phyloP scores from a whole-genome alignment of 2,888 invertebrate genomes.

The Drosophila siamana region DNA sequence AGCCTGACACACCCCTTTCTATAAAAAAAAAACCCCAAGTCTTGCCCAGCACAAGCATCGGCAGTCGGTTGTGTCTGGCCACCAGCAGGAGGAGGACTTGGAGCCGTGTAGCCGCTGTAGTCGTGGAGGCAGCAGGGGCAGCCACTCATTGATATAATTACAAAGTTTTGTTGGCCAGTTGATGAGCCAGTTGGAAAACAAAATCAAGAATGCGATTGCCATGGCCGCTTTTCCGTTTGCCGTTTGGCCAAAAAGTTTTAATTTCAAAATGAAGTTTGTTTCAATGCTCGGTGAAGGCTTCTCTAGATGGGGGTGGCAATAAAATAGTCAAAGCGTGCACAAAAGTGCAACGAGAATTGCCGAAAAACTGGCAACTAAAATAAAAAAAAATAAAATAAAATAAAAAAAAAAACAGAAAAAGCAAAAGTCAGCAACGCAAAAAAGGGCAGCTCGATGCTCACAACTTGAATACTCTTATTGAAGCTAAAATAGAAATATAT shows the following conservation, averaged over 20 bases:
- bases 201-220: conserved; percentile 76
- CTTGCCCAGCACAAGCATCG: conserved; percentile 1
- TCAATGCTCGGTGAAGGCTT: conserved; percentile 34
- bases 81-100: background rate
- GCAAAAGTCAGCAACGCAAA: conserved; percentile 20
- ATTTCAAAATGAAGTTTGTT: conserved; percentile 76
- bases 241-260: conserved; percentile 63
- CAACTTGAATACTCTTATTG: conserved; percentile 10
- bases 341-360: conserved; percentile 76
- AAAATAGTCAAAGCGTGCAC: conserved; percentile 77
- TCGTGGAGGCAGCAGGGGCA: conserved; percentile 24
- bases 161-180: conserved; percentile 76
- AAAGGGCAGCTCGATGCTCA: background rate
- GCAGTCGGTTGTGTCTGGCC: background rate
- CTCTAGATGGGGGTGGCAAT: conserved; percentile 51
- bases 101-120: background rate
- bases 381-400: conserved; percentile 55
- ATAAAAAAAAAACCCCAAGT: background rate
- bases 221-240: conserved; percentile 32
- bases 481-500: background rate
- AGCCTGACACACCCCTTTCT: background rate
- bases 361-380: conserved; percentile 64
- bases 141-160: conserved; percentile 75
- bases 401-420: conserved; percentile 49
- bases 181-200: conserved; percentile 76